phyloP scores from a whole-genome alignment of 2,888 invertebrate genomes.

The Dynastes maya region DNA sequence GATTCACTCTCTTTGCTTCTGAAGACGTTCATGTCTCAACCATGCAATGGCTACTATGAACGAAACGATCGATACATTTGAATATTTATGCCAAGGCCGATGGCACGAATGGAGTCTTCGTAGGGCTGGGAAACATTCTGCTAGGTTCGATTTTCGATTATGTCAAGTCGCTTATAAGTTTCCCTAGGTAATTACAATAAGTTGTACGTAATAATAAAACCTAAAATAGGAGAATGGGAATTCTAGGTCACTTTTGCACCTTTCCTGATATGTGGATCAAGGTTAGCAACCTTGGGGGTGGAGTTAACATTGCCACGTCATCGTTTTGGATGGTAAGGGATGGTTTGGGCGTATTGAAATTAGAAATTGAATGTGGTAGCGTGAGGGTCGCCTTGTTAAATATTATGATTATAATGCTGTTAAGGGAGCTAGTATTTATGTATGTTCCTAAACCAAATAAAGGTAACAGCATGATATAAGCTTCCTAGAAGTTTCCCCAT shows the following conservation, averaged over 20 bases:
- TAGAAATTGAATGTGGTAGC: too few relatives aligned
- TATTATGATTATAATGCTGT: too few relatives aligned
- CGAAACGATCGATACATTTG: constrained; percentile 21
- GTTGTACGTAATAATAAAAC: background rate
- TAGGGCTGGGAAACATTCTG: background rate
- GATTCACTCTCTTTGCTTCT: background rate
- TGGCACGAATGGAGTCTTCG: background rate
- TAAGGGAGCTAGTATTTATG: too few relatives aligned
- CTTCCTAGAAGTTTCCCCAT: too few relatives aligned
- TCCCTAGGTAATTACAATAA: background rate
- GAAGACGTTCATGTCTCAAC: background rate
- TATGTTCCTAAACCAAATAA: too few relatives aligned
- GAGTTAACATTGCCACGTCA: background rate
- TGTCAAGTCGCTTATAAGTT: background rate
- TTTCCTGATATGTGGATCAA: background rate
- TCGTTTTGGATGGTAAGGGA: background rate
- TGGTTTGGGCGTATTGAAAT: too few relatives aligned
- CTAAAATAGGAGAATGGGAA: background rate
- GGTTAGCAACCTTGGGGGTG: background rate
- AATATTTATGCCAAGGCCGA: constrained; percentile 40
- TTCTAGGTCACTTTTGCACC: background rate
- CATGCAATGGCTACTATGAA: background rate
- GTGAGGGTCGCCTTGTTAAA: too few relatives aligned
- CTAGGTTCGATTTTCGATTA: constrained; percentile 6
- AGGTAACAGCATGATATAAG: too few relatives aligned